Conservation (phyloP, 2,797 vertebrate species). For the Pseudochirops cupreus region DNA sequence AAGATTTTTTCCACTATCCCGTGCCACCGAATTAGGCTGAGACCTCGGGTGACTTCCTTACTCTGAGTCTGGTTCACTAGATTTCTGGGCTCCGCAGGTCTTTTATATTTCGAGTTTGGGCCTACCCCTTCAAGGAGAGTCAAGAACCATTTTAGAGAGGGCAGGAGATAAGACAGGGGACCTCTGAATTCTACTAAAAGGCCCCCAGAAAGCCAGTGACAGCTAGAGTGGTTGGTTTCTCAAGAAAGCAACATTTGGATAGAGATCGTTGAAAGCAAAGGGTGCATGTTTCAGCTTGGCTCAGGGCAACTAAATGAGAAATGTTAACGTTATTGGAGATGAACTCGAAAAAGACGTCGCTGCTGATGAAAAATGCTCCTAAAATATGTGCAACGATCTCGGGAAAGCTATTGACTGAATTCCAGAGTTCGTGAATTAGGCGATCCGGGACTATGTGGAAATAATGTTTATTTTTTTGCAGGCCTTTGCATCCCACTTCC, state of each 20-base stretch:
- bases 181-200: constrained; percentile 36
- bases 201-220: not conserved
- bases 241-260: not conserved
- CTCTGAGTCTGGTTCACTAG: not conserved
- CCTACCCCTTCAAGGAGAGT: constrained; percentile 31
- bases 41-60: not conserved
- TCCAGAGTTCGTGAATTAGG: constrained; percentile 67
- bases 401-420: constrained; percentile 72
- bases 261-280: not conserved
- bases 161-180: constrained; percentile 50
- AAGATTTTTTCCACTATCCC: not conserved
- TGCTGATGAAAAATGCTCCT: constrained; percentile 34
- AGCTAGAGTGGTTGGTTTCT: constrained; percentile 30
- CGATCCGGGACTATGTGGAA: constrained; percentile 74
- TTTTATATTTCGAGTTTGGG: not conserved
- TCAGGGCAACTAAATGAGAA: constrained; percentile 27
- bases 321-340: constrained; percentile 67
- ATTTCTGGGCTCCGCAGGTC: not conserved
- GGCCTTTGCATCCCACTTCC: constrained; percentile 65
- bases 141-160: not conserved
- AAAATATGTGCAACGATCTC: constrained; percentile 45
- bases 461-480: constrained; percentile 79
- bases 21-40: not conserved
- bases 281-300: constrained; percentile 41
- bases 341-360: constrained; percentile 19